Base-by-base conservation (phyloP, 2,797 vertebrate species). In the Gallinago nigripennis region DNA sequence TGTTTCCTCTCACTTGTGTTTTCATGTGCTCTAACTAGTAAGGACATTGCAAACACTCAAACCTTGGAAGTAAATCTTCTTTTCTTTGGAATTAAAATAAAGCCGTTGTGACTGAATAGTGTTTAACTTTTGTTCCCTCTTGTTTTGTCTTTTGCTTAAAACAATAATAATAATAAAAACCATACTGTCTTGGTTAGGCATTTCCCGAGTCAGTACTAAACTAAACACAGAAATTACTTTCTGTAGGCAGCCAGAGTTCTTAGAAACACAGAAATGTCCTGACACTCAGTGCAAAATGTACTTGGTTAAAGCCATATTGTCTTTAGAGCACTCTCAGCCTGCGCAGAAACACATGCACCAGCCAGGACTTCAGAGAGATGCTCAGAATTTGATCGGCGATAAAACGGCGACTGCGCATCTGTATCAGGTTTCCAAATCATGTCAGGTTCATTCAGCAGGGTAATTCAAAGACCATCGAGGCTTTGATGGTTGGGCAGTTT, bases 121-220 rank as follows among this genome's bases (percentile, higher is more conserved):
- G 39, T 39, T 86, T 54, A 84, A 58, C 46, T 94, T 94, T 72
- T 82, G 33, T 81, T 82, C 46, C 35, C 12, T 51, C 31, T 90
- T 94, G 61, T 79, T 97, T 95, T 93, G 83, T 90, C 73, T 88
- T 43, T 81, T 91, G 45, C 45, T 95, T 93, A 66, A 92, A 88
- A 72, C 33, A 89, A 56, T 3, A 84, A 78, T 8, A 83, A 66
- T 61, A 80, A 86, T 70, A 71, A 63, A 39, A 63, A 2, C 0
- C 41, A 53, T 54, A 57, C 27, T 43, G 33, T 58, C 23, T 86
- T 35, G 41, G 39, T 89, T 85, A 73, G 54, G 39, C 76, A 58
- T 91, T 92, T 82, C 70, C 28, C 0, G 0, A 90, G 46, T 60
- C 81, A 30, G 30, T 82, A 54, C 45, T 90, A 64, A 92, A 66